Percentiles rank a stretch among this genome's conserved stretches.
Conservation (phyloP, 2,113 vertebrate species). For the Mobula birostris region DNA sequence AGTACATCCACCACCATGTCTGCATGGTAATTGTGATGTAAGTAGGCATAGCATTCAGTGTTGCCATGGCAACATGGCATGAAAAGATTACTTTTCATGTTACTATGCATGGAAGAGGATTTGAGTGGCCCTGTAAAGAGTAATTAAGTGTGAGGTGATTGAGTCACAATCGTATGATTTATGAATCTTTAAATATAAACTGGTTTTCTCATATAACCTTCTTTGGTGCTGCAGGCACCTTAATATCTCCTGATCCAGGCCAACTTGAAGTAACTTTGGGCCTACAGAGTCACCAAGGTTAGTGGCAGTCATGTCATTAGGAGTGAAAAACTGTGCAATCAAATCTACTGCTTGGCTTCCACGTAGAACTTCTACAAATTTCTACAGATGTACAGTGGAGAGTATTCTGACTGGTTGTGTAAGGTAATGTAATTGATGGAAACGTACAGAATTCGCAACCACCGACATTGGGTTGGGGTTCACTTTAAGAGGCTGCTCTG, state of each 20-base stretch:
- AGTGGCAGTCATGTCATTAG: neutral
- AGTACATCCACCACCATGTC: neutral
- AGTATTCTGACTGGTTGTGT: too few relatives aligned
- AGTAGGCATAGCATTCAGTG: neutral
- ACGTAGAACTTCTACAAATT: neutral
- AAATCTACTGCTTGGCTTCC: neutral
- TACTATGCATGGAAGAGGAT: neutral
- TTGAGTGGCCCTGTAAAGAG: neutral
- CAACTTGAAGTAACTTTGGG: neutral
- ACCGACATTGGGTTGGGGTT: too few relatives aligned
- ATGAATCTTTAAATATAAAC: neutral
- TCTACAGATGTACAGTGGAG: too few relatives aligned
- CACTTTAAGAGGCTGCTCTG: too few relatives aligned
- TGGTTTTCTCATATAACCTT: neutral
- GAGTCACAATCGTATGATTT: neutral
- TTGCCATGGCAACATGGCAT: neutral
- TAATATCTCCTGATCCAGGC: neutral
- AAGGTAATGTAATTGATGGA: too few relatives aligned
- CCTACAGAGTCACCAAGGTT: neutral
- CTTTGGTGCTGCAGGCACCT: neutral
- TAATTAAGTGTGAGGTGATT: neutral
- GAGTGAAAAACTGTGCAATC: neutral
- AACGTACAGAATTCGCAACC: too few relatives aligned
- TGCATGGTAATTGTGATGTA: neutral
- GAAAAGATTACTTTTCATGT: neutral